phyloP scores from a whole-genome alignment of 2,888 invertebrate genomes.

The Drosophila fulvimacula region DNA sequence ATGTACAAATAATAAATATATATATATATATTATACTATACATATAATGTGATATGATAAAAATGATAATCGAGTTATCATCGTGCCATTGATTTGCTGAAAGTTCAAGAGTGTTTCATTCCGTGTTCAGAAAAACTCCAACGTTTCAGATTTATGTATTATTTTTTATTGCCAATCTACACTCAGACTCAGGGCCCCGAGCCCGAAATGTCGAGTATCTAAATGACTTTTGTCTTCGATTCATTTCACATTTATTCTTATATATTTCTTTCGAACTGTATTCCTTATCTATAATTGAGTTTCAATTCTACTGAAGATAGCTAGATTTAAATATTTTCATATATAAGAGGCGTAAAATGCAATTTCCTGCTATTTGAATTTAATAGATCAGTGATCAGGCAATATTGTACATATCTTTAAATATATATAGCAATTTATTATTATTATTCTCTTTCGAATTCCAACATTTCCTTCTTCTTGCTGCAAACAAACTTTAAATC shows the following conservation, averaged over 20 bases:
- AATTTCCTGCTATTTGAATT: no score
- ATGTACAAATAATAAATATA: not conserved
- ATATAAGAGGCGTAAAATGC: not conserved
- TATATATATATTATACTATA: not conserved
- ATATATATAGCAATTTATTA: not conserved
- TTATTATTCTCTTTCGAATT: not conserved
- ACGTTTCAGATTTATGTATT: no score
- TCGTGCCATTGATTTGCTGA: not conserved
- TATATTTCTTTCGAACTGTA: not conserved
- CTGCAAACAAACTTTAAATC: not conserved
- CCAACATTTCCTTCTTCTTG: not conserved
- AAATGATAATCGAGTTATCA: constrained; percentile 1
- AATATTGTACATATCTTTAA: no score
- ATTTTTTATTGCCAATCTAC: no score
- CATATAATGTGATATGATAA: constrained; percentile 1
- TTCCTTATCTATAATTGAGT: no score
- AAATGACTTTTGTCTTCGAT: not conserved
- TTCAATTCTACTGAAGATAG: no score
- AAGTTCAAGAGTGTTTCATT: not conserved
- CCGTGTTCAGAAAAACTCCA: not conserved
- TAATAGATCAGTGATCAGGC: no score
- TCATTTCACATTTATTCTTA: not conserved
- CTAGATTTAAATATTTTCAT: not conserved
- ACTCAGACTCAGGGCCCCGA: no score
- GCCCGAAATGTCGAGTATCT: no score